Evolutionary conservation across 2,797 vertebrate genomes (phyloP).

Genomic region (Darevskia mixta): DNA sequence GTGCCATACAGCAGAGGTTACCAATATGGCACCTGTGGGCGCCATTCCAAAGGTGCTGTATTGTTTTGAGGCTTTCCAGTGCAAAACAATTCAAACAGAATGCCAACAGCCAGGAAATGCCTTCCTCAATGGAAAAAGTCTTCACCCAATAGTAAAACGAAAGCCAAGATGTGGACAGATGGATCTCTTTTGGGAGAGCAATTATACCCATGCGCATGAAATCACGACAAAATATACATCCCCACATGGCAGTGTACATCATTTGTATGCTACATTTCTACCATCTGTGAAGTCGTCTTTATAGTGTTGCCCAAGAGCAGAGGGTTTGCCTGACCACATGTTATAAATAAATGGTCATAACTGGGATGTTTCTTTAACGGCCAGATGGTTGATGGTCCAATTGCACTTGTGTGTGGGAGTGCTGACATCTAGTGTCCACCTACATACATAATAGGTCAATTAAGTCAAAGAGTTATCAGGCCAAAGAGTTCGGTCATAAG

Average conservation of each 20-base stretch:
- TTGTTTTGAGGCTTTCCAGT: no score
- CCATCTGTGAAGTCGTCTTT: neutral
- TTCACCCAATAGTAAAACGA: neutral
- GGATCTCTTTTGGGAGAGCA: neutral
- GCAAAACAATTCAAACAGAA: no score
- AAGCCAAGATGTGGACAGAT: neutral
- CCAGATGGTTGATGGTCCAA: constrained; percentile 61
- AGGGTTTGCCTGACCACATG: neutral
- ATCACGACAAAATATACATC: neutral
- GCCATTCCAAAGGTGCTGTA: no score
- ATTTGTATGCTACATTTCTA: neutral
- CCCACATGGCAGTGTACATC: no score
- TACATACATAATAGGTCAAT: neutral
- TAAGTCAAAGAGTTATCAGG: constrained; percentile 3
- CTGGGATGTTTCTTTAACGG: constrained; percentile 54
- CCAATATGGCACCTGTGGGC: no score
- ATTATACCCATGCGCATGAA: neutral
- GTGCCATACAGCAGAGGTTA: no score
- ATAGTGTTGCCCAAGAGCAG: neutral
- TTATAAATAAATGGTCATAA: neutral
- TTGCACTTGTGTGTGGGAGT: constrained; percentile 17
- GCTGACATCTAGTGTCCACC: constrained; percentile 79
- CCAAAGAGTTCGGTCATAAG: constrained; percentile 6
- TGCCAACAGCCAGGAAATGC: neutral
- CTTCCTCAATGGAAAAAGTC: neutral